Evolutionary conservation across 2,113 vertebrate genomes (phyloP).

Genomic region (Lota lota): DNA sequence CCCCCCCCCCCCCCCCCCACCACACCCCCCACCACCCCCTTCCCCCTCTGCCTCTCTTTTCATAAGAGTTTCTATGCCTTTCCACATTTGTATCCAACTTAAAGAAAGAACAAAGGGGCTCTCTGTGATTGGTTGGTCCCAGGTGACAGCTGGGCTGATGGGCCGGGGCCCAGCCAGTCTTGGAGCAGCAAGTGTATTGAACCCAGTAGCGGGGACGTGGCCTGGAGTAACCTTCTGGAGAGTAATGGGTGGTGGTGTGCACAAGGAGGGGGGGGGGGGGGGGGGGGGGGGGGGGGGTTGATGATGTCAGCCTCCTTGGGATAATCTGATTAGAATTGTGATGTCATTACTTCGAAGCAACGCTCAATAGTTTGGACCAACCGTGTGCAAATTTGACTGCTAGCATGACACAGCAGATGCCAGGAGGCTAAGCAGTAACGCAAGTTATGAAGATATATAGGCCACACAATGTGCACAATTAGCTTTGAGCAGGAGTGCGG

Average conservation of each 20-base stretch:
- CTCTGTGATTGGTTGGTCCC: slow-evolving; percentile 41
- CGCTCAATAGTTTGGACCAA: slow-evolving; percentile 65
- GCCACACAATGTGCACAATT: too few relatives aligned
- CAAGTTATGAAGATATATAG: too few relatives aligned
- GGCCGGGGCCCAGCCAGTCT: slow-evolving; percentile 22
- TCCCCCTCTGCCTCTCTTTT: too few relatives aligned
- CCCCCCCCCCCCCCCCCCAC: too few relatives aligned
- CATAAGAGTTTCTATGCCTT: not conserved
- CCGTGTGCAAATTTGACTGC: slow-evolving; percentile 27
- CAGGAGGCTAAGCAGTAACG: too few relatives aligned
- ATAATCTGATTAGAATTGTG: slow-evolving; percentile 68
- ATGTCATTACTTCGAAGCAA: slow-evolving; percentile 65
- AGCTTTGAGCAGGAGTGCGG: too few relatives aligned
- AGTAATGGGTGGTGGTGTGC: not conserved
- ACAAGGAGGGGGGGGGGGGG: not conserved
- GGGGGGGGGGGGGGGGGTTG: not conserved
- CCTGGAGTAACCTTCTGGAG: slow-evolving; percentile 74
- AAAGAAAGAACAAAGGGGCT: slow-evolving; percentile 40
- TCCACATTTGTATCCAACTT: slow-evolving; percentile 1
- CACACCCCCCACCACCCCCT: too few relatives aligned
- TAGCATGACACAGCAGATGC: not conserved
- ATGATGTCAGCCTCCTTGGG: slow-evolving; percentile 45
- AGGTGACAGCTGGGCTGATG: slow-evolving; percentile 64
- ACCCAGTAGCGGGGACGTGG: slow-evolving; percentile 58
- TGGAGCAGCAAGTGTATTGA: too few relatives aligned